Evolutionary conservation across 1,140 invertebrate genomes (phyloP), one percentile per base, ranked within the genome.

Genomic region (Drosophila nigromelanica): DNA sequence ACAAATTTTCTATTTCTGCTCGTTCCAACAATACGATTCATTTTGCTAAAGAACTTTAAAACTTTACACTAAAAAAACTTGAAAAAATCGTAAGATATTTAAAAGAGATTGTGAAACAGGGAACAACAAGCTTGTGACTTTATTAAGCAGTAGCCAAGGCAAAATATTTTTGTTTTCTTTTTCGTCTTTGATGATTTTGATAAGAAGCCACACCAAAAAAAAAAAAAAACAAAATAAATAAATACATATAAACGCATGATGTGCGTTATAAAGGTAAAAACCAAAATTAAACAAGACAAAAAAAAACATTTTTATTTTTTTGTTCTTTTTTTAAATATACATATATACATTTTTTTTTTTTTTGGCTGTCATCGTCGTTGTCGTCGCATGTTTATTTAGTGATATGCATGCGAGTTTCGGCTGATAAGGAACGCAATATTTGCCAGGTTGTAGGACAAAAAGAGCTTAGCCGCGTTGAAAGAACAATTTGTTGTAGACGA

Each of bases 351-450:
- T n/a, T n/a, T n/a, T n/a, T 14, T n/a, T 45, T 33, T 45, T 50
- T 40, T 37, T 15, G 56, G 35, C 52, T 60, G 66, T 62, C 63
- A 59, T 37, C 43, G 37, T 48, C 50, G 54, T 24, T 48, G 30
- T 39, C 30, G 43, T 33, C 54, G 48, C 39, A 27, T 78, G 72
- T 78, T 78, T 78, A 55, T 50, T 78, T 71, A 64, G 61, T 75
- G 75, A 76, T 76, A 76, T 75, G 73, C 73, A 74, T 45, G 73
- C 60, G 68, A 52, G 51, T 48, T 12, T 33, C 24, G 11, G 12
- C 8, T 75, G 73, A 70, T 75, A 73, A 74, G 73, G 56, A 61
- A 3, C 33, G 33, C 68, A 76, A 66, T 76, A 76, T 76, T 76
- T 76, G 73, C 68, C 67, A 70, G 47, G 37, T 18, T 27, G 27